Evolutionary conservation across 2,113 vertebrate genomes (phyloP), one percentile per base, ranked within the genome.

Genomic region (Cynoglossus semilaevis): DNA sequence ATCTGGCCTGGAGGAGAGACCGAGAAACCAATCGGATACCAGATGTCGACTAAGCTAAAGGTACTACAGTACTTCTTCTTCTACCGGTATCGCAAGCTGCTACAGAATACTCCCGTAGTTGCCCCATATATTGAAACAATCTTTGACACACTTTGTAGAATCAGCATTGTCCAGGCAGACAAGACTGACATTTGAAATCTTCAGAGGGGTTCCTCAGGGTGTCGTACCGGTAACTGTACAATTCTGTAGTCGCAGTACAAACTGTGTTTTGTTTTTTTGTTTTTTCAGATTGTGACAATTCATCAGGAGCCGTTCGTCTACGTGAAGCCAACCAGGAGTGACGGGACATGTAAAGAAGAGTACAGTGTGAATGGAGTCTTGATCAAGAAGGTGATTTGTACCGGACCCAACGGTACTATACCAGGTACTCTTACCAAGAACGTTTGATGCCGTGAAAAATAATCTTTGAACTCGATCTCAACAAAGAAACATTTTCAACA

Each of bases 301-400:
- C 96, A 98, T 67, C 97, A 99, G 87, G 97, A 99, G 78, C 97
- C 97, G 0, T 99, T 99, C 55, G 96, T 99, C 41, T 98, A 99
- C 0, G 97, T 99, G 65, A 98, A 97, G 58, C 92, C 95, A 10
- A 96, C 96, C 0, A 84, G 92, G 75, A 79, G 73, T 2, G 97
- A 98, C 0, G 97, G 96, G 5, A 98, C 94, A 0, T 99, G 97
- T 79, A 93, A 92, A n/a, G 92, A 96, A 16, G 94, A 97, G 54
- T 88, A 91, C 84, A 96, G 94, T 0, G 92, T 98, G 41, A 96
- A 94, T 1, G 95, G 95, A 11, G 95, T 96, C 17, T 84, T 94
- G 0, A 95, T 99, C 66, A 96, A 98, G 88, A 98, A 99, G 69
- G 97, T 99, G 18, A 97, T 97, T 79, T 99, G 97, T 77, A 98